Evolutionary conservation across 1,140 invertebrate genomes (phyloP).

Genomic region (Euwallacea fornicatus): DNA sequence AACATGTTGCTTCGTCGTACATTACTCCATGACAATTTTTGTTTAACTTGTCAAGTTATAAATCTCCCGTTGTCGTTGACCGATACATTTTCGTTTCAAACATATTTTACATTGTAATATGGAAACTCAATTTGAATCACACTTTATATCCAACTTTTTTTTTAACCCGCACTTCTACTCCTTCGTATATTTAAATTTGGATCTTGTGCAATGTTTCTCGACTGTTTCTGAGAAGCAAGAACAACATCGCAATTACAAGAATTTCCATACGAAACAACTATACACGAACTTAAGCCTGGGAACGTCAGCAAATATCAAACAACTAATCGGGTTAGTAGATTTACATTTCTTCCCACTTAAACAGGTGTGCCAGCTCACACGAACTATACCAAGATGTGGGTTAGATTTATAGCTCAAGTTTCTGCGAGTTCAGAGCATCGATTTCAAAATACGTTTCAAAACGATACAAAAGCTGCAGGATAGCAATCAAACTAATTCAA

Average conservation of each 20-base stretch:
- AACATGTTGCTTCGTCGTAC: too few relatives aligned
- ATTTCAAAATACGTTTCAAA: neutral
- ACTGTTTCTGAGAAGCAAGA: neutral
- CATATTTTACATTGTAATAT: too few relatives aligned
- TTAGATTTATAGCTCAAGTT: slow-evolving; percentile 22
- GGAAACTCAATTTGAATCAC: too few relatives aligned
- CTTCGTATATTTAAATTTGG: neutral
- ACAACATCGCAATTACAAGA: slow-evolving; percentile 7
- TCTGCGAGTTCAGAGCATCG: slow-evolving; percentile 6
- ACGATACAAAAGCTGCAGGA: neutral
- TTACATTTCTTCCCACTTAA: slow-evolving; percentile 35
- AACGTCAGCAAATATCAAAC: slow-evolving; percentile 22
- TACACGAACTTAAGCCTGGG: slow-evolving; percentile 11
- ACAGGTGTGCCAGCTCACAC: slow-evolving; percentile 24
- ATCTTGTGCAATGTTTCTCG: neutral
- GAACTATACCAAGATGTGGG: slow-evolving; percentile 14
- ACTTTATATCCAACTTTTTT: neutral
- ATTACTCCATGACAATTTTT: too few relatives aligned
- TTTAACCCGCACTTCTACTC: neutral
- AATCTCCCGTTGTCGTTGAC: too few relatives aligned
- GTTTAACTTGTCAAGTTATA: too few relatives aligned
- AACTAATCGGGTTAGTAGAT: slow-evolving; percentile 32
- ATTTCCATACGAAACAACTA: slow-evolving; percentile 4
- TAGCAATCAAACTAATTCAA: neutral
- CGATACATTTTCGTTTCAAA: too few relatives aligned